Percentiles rank a stretch among this genome's conserved stretches.
phyloP scores from a whole-genome alignment of 35 echinoderm and acorn worm genomes.

The Heliocidaris tuberculata region DNA sequence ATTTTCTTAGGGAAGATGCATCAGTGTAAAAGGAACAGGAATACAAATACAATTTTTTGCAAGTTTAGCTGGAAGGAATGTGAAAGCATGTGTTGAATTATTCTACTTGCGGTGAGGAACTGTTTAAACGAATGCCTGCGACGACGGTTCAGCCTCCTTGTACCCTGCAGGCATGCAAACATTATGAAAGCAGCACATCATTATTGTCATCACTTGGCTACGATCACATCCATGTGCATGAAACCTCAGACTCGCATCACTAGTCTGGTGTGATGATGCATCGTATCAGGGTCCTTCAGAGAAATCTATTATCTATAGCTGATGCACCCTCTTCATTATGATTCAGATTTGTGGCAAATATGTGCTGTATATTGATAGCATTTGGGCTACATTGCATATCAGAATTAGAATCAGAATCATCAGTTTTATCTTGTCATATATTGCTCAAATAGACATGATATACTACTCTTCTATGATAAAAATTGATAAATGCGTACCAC shows the following conservation, averaged over 20 bases:
- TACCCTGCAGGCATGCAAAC: not conserved
- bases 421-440: too few species aligned
- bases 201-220: not conserved
- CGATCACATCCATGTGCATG: not conserved
- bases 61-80: not conserved
- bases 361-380: too few species aligned
- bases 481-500: too few species aligned
- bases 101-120: not conserved
- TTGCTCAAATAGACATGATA: too few species aligned
- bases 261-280: not conserved
- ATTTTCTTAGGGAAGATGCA: not conserved
- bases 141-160: not conserved
- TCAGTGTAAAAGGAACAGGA: not conserved
- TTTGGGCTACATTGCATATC: too few species aligned
- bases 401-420: too few species aligned
- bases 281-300: not conserved
- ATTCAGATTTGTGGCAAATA: not conserved
- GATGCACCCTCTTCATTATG: not conserved
- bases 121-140: not conserved
- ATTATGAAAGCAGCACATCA: not conserved
- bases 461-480: too few species aligned
- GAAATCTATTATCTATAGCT: not conserved
- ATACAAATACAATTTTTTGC: not conserved
- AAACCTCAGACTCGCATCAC: not conserved
- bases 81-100: not conserved